phyloP scores from a whole-genome alignment of 2,888 invertebrate species.

The Aphelenchoides bicaudatus region DNA sequence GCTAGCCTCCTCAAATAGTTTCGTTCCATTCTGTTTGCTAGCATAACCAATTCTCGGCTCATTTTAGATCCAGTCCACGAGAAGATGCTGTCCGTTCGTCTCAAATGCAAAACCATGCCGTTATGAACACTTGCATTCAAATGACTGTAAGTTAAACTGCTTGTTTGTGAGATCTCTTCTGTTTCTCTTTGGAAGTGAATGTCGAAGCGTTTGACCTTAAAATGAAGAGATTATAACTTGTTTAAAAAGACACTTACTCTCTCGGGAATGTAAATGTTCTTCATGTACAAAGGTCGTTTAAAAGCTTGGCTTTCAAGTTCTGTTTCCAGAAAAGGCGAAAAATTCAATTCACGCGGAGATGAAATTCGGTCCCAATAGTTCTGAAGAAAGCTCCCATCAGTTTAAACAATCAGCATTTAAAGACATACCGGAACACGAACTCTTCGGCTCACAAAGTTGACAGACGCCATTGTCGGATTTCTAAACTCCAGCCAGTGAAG shows the following conservation, averaged over 20 bases:
- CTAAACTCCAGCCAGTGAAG: neutral
- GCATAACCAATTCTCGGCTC: neutral
- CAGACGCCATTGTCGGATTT: slow-evolving; percentile 22
- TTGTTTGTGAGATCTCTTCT: neutral
- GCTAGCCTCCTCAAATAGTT: neutral
- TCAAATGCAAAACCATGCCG: slow-evolving; percentile 13
- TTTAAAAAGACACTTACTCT: neutral
- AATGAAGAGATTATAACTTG: neutral
- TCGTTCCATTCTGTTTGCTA: neutral
- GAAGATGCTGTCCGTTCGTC: slow-evolving; percentile 76
- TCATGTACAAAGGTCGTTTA: slow-evolving; percentile 6
- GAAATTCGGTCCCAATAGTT: slow-evolving; percentile 13
- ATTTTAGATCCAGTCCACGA: slow-evolving; percentile 68
- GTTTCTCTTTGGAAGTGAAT: slow-evolving; percentile 6
- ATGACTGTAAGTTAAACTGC: neutral
- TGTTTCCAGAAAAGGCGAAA: slow-evolving; percentile 1
- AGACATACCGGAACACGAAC: slow-evolving; percentile 13
- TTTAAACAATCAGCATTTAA: slow-evolving; percentile 11
- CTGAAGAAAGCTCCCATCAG: slow-evolving; percentile 14
- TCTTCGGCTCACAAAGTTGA: slow-evolving; percentile 23
- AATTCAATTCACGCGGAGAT: slow-evolving; percentile 15
- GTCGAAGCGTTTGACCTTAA: slow-evolving; percentile 13
- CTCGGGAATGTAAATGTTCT: slow-evolving; percentile 21
- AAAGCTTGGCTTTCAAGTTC: slow-evolving; percentile 6
- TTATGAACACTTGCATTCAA: slow-evolving; percentile 4